Conservation (phyloP, 2,113 vertebrate genomes). For the Pristiophorus japonicus region DNA sequence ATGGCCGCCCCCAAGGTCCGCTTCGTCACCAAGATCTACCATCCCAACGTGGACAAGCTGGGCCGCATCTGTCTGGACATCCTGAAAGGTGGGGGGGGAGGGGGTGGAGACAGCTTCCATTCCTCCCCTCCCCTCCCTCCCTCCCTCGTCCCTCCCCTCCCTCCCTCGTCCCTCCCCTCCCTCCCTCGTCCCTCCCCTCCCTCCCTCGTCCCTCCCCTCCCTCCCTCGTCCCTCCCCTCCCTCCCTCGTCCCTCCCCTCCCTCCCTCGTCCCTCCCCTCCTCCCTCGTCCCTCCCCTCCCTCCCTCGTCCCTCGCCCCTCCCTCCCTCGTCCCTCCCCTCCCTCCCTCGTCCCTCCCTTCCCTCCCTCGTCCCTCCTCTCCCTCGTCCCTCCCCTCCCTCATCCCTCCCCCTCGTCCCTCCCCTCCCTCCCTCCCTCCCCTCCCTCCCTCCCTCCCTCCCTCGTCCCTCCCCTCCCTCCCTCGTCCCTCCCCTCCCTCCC, state of each 20-base stretch:
- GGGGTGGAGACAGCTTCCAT: accelerated
- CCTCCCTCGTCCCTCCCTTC: neutral
- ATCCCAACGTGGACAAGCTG: conserved; percentile 37
- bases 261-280: neutral
- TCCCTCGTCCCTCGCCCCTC: accelerated
- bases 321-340: neutral
- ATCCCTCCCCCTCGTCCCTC: neutral
- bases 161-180: neutral
- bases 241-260: neutral
- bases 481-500: too few species aligned
- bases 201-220: neutral
- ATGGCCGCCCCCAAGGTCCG: conserved; percentile 37
- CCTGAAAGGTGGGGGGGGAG: conserved; percentile 3
- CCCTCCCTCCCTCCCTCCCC: neutral
- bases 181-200: too few species aligned
- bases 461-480: too few species aligned
- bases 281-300: neutral
- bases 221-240: accelerated
- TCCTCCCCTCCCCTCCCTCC: neutral
- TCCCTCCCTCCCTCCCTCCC: too few species aligned
- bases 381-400: neutral
- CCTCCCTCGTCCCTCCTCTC: accelerated
- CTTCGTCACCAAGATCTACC: conserved; percentile 39
- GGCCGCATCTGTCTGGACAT: conserved; percentile 37
- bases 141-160: too few species aligned